Evolutionary conservation across 2,797 vertebrate genomes (phyloP).

Genomic region (Cossypha niveicapilla): DNA sequence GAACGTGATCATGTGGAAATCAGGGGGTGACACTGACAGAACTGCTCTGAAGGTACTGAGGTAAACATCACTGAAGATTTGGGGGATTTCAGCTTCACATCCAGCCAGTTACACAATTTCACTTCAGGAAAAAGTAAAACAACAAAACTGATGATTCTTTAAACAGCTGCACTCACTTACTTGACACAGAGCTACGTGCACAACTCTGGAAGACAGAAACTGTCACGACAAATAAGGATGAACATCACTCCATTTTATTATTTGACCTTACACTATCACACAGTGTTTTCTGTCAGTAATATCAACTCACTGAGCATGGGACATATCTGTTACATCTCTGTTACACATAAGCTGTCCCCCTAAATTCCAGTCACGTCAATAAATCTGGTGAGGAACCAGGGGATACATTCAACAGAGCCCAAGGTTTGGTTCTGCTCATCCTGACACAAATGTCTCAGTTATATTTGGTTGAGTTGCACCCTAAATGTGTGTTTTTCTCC

Average conservation of each 20-base stretch:
- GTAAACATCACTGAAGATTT: not conserved
- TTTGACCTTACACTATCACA: not conserved
- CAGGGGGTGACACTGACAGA: not conserved
- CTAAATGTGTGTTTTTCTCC: not conserved
- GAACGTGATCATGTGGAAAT: fast-evolving
- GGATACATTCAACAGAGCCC: fast-evolving
- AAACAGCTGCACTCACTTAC: not conserved
- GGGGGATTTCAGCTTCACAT: not conserved
- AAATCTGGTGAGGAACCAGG: not conserved
- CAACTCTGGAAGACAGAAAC: not conserved
- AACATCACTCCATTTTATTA: not conserved
- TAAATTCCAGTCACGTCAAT: not conserved
- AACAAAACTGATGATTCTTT: not conserved
- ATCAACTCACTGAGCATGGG: not conserved
- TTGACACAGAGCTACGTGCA: not conserved
- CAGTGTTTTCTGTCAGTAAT: not conserved
- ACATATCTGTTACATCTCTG: not conserved
- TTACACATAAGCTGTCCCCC: not conserved
- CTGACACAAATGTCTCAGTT: not conserved
- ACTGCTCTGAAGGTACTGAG: not conserved
- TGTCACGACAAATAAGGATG: not conserved
- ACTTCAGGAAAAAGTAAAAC: not conserved
- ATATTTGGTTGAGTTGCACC: not conserved
- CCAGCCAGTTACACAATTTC: not conserved
- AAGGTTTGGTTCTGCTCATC: not conserved